Evolutionary conservation across 2,888 invertebrate genomes (phyloP).

Genomic region (Eulithis prunata): DNA sequence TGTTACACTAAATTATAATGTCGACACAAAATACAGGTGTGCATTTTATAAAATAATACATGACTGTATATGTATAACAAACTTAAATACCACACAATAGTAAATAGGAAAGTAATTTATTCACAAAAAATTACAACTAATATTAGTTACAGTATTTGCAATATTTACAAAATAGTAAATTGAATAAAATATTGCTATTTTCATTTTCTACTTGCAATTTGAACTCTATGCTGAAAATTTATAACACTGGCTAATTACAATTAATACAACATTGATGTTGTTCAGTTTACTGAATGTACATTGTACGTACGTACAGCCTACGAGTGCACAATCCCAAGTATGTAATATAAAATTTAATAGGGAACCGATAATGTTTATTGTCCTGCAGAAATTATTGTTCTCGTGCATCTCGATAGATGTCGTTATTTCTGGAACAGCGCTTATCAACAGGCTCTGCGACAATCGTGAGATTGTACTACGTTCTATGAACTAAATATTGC

Average conservation of each 20-base stretch:
- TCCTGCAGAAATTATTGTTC: constrained; percentile 76
- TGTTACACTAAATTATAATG: too few relatives aligned
- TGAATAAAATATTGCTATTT: too few relatives aligned
- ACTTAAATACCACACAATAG: too few relatives aligned
- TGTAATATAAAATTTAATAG: constrained; percentile 58
- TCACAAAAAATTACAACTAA: too few relatives aligned
- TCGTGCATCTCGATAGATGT: constrained; percentile 82
- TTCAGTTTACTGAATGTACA: constrained; percentile 4
- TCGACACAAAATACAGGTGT: too few relatives aligned
- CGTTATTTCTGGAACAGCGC: constrained; percentile 62
- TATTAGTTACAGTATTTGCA: too few relatives aligned
- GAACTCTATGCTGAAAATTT: neutral
- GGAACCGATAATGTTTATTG: constrained; percentile 79
- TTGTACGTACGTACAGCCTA: neutral
- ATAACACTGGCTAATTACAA: too few relatives aligned
- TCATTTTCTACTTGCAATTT: neutral
- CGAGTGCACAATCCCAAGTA: constrained; percentile 19
- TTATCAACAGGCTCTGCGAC: constrained; percentile 71
- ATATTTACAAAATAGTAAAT: too few relatives aligned
- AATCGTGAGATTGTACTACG: constrained; percentile 70
- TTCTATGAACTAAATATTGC: constrained; percentile 14
- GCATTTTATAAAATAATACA: too few relatives aligned
- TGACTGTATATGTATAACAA: too few relatives aligned
- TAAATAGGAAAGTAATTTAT: too few relatives aligned
- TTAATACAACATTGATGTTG: too few relatives aligned